phyloP scores from a whole-genome alignment of 2,888 invertebrate species.

The Isotomurus palustris region DNA sequence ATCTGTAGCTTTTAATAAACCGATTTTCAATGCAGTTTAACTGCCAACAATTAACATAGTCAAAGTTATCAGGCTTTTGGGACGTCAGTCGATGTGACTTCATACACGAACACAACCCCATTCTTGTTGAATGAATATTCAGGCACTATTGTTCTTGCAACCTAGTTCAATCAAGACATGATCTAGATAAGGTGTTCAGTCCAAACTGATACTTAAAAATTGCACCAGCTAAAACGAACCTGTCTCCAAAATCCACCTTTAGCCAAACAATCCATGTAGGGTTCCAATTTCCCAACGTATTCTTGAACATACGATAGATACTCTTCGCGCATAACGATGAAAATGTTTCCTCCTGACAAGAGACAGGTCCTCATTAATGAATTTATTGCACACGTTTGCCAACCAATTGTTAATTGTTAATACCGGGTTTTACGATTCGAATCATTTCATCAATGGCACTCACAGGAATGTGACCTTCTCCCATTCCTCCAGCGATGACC shows the following conservation, averaged over 20 bases:
- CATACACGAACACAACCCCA: constrained; percentile 47
- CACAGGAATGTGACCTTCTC: constrained; percentile 49
- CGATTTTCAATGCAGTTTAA: too few relatives aligned
- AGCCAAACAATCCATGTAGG: constrained; percentile 47
- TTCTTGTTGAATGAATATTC: constrained; percentile 48
- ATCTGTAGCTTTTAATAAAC: too few relatives aligned
- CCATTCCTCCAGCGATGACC: constrained; percentile 48
- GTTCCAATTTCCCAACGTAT: constrained; percentile 48
- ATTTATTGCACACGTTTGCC: background rate
- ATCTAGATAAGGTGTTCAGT: background rate
- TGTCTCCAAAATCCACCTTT: constrained; percentile 47
- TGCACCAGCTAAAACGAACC: constrained; percentile 19
- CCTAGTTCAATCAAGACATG: constrained; percentile 25
- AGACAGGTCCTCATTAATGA: too few relatives aligned
- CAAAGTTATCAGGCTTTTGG: too few relatives aligned
- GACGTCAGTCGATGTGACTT: constrained; percentile 24
- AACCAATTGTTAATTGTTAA: background rate
- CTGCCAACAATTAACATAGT: too few relatives aligned
- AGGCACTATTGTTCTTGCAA: constrained; percentile 45
- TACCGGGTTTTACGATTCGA: constrained; percentile 48
- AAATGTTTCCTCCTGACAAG: constrained; percentile 47
- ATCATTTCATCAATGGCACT: constrained; percentile 48
- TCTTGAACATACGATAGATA: constrained; percentile 47
- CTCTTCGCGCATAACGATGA: constrained; percentile 49
- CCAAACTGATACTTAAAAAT: constrained; percentile 1